Conservation (phyloP, 1,140 invertebrate species). For the Halictus rubicundus region DNA sequence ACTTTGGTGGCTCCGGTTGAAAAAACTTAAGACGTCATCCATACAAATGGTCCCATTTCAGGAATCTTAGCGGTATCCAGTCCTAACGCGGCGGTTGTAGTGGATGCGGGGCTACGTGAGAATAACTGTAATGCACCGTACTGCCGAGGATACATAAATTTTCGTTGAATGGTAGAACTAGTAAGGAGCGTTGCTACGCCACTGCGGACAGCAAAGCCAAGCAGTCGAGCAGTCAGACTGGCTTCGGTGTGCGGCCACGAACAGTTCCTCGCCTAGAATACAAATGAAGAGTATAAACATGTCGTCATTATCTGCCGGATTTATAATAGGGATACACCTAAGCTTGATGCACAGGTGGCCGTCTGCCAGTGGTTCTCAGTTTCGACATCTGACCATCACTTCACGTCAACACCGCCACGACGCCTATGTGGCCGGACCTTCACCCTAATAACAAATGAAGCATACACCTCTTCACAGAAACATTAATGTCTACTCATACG, state of each 20-base stretch:
- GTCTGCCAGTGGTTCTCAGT: constrained; percentile 59
- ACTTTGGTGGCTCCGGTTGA: neutral
- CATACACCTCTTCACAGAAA: too few relatives aligned
- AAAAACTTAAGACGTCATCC: constrained; percentile 40
- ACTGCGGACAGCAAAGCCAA: constrained; percentile 52
- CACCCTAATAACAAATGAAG: too few relatives aligned
- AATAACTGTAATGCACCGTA: constrained; percentile 61
- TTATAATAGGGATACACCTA: constrained; percentile 71
- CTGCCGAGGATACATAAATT: constrained; percentile 62
- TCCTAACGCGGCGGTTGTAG: constrained; percentile 34
- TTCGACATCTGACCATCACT: neutral
- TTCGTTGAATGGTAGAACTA: constrained; percentile 44
- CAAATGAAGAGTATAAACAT: constrained; percentile 79
- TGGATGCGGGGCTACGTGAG: constrained; percentile 43
- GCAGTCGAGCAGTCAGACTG: constrained; percentile 51
- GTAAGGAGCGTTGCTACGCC: constrained; percentile 55
- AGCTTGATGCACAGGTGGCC: constrained; percentile 64
- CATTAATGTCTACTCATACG: too few relatives aligned
- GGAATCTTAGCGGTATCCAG: constrained; percentile 57
- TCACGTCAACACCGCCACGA: neutral
- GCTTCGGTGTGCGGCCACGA: constrained; percentile 60
- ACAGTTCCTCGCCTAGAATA: constrained; percentile 71
- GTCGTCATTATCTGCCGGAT: constrained; percentile 76
- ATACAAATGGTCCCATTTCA: constrained; percentile 49
- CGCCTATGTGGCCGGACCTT: neutral